Evolutionary conservation across 2,888 invertebrate genomes (phyloP), one percentile per base, ranked within the genome.

Genomic region (Rotaria macrura): DNA sequence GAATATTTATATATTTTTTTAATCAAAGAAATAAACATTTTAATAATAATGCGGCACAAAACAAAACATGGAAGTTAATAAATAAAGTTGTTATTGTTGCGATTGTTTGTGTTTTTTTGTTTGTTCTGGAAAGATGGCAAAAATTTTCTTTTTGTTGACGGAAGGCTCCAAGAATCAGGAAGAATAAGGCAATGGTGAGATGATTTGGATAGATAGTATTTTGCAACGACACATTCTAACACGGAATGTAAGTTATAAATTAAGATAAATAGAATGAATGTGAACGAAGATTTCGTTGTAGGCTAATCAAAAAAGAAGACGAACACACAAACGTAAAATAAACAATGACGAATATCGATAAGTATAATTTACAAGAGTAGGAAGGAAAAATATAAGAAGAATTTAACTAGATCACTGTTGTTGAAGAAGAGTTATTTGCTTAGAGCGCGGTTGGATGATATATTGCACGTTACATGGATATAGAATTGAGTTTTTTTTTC

Each of bases 11-110:
- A 17, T 65, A 34, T 65, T 65, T 65, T n/a, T 65, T 34, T 65
- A 65, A 65, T 65, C 65, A 65, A 65, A 65, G 65, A 65, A 65
- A 65, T 65, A 65, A 65, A 65, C 65, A 34, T 65, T 65, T 29
- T 17, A 34, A 65, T 65, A 65, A 65, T 65, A 65, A 65, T 65
- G 65, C 25, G 65, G 25, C 29, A 65, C 65, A 65, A 65, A 65
- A 65, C 65, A 65, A 65, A 65, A 65, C 65, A 65, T 65, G 65
- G 65, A 65, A 65, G 34, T 57, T 14, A 57, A 57, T 57, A 57
- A 29, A 57, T 57, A 57, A 29, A 57, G 57, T 57, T 57, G 29
- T 25, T 57, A 65, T 65, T 65, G n/a, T 65, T 29, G 34, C 34
- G 9, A 65, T 29, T 65, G 34, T 65, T 65, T 65, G 14, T 65